Conservation (phyloP, 2,113 vertebrate species). For the Calidris pygmaea region DNA sequence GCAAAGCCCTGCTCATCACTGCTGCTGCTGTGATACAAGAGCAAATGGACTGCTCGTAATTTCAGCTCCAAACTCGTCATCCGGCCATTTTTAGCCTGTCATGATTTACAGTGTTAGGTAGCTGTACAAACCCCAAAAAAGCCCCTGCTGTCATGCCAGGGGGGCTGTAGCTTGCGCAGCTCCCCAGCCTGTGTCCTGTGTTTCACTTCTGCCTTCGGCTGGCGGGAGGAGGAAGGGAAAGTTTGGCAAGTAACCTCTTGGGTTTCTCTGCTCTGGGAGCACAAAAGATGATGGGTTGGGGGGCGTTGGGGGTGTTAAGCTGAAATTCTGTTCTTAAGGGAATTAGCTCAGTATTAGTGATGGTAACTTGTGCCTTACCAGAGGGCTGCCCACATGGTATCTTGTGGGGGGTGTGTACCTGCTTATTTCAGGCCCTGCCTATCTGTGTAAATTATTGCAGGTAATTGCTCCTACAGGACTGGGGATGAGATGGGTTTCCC, state of each 20-base stretch:
- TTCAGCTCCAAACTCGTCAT: background rate
- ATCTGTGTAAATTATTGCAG: background rate
- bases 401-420: background rate
- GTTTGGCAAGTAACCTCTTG: accelerated
- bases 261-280: background rate
- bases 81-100: slow-evolving; percentile 7
- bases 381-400: background rate
- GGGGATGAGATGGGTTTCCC: background rate
- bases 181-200: background rate
- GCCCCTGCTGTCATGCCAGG: accelerated
- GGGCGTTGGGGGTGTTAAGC: background rate
- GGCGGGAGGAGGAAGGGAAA: background rate
- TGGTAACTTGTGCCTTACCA: background rate
- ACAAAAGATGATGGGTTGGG: background rate
- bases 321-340: background rate
- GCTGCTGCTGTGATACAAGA: background rate
- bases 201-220: background rate
- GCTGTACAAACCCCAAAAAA: background rate
- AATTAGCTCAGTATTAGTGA: background rate
- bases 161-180: background rate
- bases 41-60: background rate
- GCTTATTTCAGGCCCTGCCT: background rate
- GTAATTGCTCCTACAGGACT: background rate
- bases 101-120: background rate
- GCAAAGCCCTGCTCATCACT: background rate